Evolutionary conservation across 2,888 invertebrate species (phyloP).

Genomic region (Drosophila algonquin): DNA sequence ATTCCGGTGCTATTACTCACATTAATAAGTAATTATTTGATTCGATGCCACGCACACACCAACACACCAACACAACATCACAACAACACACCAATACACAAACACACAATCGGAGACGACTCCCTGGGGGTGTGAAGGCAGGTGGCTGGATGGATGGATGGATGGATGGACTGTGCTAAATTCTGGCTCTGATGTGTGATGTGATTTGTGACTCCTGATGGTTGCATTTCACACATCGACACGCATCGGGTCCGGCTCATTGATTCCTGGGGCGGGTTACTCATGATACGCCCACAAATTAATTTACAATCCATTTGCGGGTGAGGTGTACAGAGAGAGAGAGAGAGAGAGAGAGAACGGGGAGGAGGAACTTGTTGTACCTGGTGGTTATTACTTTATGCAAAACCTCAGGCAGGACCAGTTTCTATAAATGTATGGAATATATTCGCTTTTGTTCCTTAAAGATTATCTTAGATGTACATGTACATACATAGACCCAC

Average conservation of each 20-base stretch:
- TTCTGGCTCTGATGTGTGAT: constrained; percentile 3
- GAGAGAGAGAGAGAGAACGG: too few relatives aligned
- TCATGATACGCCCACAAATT: not conserved
- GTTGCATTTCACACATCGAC: constrained; percentile 7
- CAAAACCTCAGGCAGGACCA: too few relatives aligned
- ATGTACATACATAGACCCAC: too few relatives aligned
- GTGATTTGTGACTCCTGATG: constrained; percentile 8
- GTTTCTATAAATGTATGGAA: too few relatives aligned
- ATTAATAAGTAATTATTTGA: constrained; percentile 39
- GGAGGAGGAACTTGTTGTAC: too few relatives aligned
- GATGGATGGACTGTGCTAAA: constrained; percentile 5
- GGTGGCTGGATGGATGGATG: constrained; percentile 2
- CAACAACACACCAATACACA: constrained; percentile 1
- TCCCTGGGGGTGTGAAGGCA: not conserved
- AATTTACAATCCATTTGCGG: not conserved
- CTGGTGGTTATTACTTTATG: not conserved
- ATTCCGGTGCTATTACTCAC: constrained; percentile 28
- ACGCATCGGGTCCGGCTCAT: not conserved
- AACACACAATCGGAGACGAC: not conserved
- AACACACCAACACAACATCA: not conserved
- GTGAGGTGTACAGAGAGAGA: too few relatives aligned
- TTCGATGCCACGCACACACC: not conserved
- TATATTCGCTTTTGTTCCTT: not conserved
- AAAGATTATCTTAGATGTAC: too few relatives aligned
- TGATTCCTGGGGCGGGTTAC: not conserved